phyloP scores from a whole-genome alignment of 2,888 invertebrate species.

The Tetramorium bicarinatum region DNA sequence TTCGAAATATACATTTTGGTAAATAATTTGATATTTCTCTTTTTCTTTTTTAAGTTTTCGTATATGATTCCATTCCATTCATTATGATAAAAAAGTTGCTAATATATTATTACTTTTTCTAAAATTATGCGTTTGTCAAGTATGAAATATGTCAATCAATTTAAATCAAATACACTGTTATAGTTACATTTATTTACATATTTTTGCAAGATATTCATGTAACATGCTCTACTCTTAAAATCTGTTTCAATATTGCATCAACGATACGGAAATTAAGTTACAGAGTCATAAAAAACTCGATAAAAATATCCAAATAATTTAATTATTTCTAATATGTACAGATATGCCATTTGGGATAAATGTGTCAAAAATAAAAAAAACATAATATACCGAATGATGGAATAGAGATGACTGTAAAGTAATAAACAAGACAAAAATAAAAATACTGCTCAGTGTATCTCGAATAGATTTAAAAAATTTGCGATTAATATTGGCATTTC shows the following conservation, averaged over 20 bases:
- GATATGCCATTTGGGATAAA: neutral
- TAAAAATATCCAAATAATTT: conserved; percentile 22
- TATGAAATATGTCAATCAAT: neutral
- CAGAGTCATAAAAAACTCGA: neutral
- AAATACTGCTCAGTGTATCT: neutral
- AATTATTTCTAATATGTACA: neutral
- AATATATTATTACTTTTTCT: neutral
- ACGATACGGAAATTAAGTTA: neutral
- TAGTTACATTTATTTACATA: neutral
- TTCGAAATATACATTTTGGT: too few relatives aligned
- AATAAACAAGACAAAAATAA: neutral
- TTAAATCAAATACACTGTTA: neutral
- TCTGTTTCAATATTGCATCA: neutral
- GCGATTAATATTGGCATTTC: neutral
- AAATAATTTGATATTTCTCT: too few relatives aligned
- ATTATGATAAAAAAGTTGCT: neutral
- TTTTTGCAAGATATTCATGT: neutral
- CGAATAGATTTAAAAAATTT: neutral
- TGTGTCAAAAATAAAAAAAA: neutral
- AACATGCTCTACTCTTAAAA: neutral
- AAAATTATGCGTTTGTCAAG: neutral
- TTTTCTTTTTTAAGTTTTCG: too few relatives aligned
- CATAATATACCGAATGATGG: neutral
- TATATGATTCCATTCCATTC: neutral
- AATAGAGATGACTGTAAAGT: neutral